Percentiles rank a stretch among this genome's conserved stretches.
phyloP scores from a whole-genome alignment of 2,888 invertebrate genomes.

The Trachelus tabidus region DNA sequence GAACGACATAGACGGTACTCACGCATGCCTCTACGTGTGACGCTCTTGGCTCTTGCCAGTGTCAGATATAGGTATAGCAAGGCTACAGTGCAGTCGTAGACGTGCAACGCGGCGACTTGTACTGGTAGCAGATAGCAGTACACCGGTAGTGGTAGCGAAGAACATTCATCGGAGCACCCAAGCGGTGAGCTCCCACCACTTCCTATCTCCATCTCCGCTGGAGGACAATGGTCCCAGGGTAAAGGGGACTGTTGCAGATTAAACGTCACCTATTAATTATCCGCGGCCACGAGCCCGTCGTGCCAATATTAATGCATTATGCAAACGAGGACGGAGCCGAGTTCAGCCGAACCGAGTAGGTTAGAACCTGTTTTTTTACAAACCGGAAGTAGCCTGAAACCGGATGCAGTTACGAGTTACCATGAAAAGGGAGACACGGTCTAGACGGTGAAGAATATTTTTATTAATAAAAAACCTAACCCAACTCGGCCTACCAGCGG shows the following conservation, averaged over 20 bases:
- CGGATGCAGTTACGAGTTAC: neutral
- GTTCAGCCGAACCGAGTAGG: neutral
- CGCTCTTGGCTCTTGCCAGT: neutral
- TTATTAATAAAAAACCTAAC: neutral
- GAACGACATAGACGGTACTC: neutral
- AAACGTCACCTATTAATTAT: conserved; percentile 32
- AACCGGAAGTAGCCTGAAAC: neutral
- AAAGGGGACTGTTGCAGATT: conserved; percentile 21
- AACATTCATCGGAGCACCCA: neutral
- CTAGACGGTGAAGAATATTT: neutral
- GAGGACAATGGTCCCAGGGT: conserved; percentile 26
- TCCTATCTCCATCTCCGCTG: conserved; percentile 17
- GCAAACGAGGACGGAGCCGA: neutral
- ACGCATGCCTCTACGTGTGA: neutral
- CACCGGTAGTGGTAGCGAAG: neutral
- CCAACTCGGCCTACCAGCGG: conserved; percentile 28
- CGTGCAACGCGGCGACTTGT: neutral
- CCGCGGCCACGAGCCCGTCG: conserved; percentile 1
- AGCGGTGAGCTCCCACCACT: neutral
- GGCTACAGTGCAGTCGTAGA: neutral
- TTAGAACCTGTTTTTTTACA: neutral
- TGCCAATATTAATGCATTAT: conserved; percentile 28
- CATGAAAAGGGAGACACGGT: neutral
- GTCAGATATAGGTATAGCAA: neutral
- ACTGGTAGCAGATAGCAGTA: neutral